Evolutionary conservation across 2,888 invertebrate species (phyloP).

Genomic region (Synergus umbraculus): DNA sequence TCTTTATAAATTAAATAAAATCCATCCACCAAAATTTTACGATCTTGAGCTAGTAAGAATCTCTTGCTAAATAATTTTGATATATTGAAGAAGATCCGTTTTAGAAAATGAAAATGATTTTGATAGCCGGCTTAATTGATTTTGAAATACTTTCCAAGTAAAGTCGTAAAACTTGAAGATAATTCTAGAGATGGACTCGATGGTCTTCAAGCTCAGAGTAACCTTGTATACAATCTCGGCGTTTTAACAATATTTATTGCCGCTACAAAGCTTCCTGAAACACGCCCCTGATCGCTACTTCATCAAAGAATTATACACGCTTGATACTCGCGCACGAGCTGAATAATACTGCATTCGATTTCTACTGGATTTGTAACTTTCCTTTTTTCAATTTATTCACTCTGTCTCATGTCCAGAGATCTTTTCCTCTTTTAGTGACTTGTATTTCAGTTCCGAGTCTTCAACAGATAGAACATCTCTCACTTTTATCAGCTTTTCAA

Average conservation of each 20-base stretch:
- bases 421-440: conserved; percentile 32
- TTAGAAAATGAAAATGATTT: not conserved
- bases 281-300: conserved; percentile 52
- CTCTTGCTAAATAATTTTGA: not conserved
- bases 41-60: not conserved
- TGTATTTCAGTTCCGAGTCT: conserved; percentile 4
- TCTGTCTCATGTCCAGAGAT: conserved; percentile 15
- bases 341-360: conserved; percentile 12
- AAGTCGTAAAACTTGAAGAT: conserved; percentile 50
- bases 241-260: conserved; percentile 59
- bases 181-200: conserved; percentile 53
- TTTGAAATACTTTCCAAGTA: conserved; percentile 10
- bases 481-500: not conserved
- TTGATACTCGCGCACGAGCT: conserved; percentile 28
- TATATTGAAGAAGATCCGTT: not conserved
- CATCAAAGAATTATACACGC: conserved; percentile 32
- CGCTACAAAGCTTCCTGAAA: conserved; percentile 45
- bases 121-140: too few relatives aligned
- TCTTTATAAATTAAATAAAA: not conserved
- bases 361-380: conserved; percentile 11
- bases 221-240: conserved; percentile 47
- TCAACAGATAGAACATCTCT: conserved; percentile 6
- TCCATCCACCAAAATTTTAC: not conserved
- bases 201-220: conserved; percentile 48
- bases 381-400: conserved; percentile 14